Base-by-base conservation (phyloP, 2,888 invertebrate genomes). In the Clivina fossor region DNA sequence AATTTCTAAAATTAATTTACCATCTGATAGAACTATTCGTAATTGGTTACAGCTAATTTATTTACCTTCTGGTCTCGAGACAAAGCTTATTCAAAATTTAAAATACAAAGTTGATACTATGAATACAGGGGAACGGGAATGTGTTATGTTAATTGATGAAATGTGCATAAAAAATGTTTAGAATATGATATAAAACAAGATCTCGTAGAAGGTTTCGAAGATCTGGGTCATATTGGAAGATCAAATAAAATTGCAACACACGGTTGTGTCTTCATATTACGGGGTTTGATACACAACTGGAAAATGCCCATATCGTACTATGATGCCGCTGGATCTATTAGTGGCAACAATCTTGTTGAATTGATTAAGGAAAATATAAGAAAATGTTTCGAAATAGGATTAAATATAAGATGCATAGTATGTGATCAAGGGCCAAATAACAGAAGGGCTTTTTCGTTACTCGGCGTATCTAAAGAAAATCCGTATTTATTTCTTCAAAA, bases 11-110 rank as follows among this genome's bases (percentile, higher is more conserved):
- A 60, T 67, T 40, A 47, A 57, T 19, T 56, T 68, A 32, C 66
- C 66, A 11, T 63, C 61, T 26, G 59, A 61, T 15, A 58, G 59
- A 46, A 58, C 64, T 19, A 59, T 67, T 18, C 58, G 58, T 16
- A 40, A 26, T 30, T 68, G 65, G 67, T 49, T 67, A 5, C 63
- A 63, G 37, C 57, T 64, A 33, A 40, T 58, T 18, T 48, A 64
- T 46, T 57, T 66, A 46, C 47, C 40, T 33, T 53, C 65, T 3
- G 65, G 64, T 9, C 56, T 65, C 57, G 54, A 59, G 30, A 56
- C 56, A 5, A 41, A 49, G 38, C 54, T 66, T 18, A 59, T 61
- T 18, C 44, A 64, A 28, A 59, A 60, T 51, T 47, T 65, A 16
- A 28, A 56, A 38, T 20, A 56, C 4, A 63, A 66, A 60, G 58